phyloP scores from a whole-genome alignment of 2,888 invertebrate species.

The Coleophora deauratella region DNA sequence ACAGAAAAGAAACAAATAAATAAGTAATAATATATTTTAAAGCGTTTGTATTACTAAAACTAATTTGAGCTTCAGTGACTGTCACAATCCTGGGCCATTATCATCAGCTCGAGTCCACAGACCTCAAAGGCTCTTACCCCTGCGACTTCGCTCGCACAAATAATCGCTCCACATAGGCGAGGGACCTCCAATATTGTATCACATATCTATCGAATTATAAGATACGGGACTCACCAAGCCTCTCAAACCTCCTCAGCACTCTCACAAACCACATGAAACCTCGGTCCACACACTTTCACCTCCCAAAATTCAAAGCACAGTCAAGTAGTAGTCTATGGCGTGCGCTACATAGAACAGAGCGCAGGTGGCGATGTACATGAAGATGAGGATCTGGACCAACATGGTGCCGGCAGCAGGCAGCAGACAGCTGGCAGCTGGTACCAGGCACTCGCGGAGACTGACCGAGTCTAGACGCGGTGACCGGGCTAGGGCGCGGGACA shows the following conservation, averaged over 20 bases:
- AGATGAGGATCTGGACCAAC: slow-evolving; percentile 67
- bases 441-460: slow-evolving; percentile 22
- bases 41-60: too few species aligned
- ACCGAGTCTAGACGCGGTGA: slow-evolving; percentile 7
- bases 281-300: slow-evolving; percentile 17
- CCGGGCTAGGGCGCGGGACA: not conserved
- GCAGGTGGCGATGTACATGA: slow-evolving; percentile 68
- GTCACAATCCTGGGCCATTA: too few species aligned
- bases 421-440: too few species aligned
- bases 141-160: too few species aligned
- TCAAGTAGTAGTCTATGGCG: slow-evolving; percentile 63
- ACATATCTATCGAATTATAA: too few species aligned
- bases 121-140: too few species aligned
- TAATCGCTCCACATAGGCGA: too few species aligned
- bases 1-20: too few species aligned
- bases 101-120: too few species aligned
- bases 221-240: slow-evolving; percentile 47
- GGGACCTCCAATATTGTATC: too few species aligned
- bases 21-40: too few species aligned
- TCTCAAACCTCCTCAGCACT: slow-evolving; percentile 24
- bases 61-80: too few species aligned
- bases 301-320: slow-evolving; percentile 22
- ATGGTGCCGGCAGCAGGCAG: slow-evolving; percentile 34
- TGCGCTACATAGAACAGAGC: slow-evolving; percentile 64
- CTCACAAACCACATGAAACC: slow-evolving; percentile 14